phyloP scores from a whole-genome alignment of 2,888 invertebrate genomes.

The Trichacis sp. region DNA sequence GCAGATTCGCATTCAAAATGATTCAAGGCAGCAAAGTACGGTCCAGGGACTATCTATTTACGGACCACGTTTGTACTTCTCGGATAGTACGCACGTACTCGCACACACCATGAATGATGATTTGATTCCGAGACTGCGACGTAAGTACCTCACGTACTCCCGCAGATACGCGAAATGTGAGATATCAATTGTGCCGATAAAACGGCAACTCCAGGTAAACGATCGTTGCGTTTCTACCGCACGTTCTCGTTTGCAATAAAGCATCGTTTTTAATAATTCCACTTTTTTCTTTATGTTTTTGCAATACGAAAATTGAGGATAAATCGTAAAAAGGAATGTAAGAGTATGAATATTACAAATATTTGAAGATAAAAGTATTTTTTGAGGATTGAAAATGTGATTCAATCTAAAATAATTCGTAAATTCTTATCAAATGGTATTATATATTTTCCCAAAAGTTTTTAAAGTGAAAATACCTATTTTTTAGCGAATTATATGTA shows the following conservation, averaged over 20 bases:
- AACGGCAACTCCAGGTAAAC: constrained; percentile 12
- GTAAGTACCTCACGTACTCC: constrained; percentile 39
- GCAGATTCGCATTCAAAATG: constrained; percentile 9
- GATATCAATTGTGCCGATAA: constrained; percentile 39
- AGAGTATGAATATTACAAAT: no score
- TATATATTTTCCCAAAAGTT: no score
- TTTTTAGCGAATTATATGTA: no score
- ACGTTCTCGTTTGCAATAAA: background rate
- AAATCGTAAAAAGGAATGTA: no score
- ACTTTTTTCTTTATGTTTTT: background rate
- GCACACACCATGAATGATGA: constrained; percentile 50
- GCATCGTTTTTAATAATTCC: background rate
- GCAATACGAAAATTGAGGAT: no score
- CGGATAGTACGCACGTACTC: constrained; percentile 46
- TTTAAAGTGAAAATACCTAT: no score
- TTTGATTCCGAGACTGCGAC: constrained; percentile 40
- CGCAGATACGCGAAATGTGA: constrained; percentile 33
- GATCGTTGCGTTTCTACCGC: background rate
- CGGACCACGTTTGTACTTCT: constrained; percentile 46
- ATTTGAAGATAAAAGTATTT: no score
- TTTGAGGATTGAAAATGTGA: no score
- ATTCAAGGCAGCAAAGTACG: constrained; percentile 35
- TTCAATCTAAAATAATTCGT: no score
- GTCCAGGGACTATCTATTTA: constrained; percentile 49
- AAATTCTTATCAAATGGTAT: no score